Evolutionary conservation across 2,888 invertebrate genomes (phyloP).

Genomic region (Drosophila testacea): DNA sequence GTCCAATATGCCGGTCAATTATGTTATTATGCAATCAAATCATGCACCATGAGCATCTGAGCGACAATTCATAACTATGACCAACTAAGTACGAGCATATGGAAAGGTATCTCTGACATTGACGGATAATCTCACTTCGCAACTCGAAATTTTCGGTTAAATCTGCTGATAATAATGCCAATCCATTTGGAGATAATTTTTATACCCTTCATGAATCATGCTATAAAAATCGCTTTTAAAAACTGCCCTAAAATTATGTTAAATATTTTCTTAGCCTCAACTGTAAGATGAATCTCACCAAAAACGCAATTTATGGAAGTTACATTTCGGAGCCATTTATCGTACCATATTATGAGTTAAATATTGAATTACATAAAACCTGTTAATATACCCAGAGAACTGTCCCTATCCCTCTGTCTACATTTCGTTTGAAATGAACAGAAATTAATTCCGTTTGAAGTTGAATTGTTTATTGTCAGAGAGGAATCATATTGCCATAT

Average conservation of each 20-base stretch:
- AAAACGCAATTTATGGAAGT: too few relatives aligned
- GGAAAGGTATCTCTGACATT: conserved; percentile 30
- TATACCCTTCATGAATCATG: too few relatives aligned
- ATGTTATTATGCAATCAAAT: conserved; percentile 76
- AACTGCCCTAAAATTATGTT: background rate
- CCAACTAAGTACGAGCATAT: background rate
- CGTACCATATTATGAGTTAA: too few relatives aligned
- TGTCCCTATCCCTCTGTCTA: too few relatives aligned
- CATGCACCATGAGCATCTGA: conserved; percentile 41
- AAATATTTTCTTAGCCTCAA: too few relatives aligned
- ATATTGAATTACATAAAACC: too few relatives aligned
- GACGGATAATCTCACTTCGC: conserved; percentile 18
- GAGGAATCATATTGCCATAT: background rate
- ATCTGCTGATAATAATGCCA: background rate
- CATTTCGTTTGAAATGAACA: too few relatives aligned
- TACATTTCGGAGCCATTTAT: too few relatives aligned
- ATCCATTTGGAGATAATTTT: background rate
- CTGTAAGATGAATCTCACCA: too few relatives aligned
- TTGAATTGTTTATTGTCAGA: background rate
- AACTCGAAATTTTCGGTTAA: conserved; percentile 1
- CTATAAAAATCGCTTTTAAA: background rate
- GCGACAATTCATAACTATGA: background rate
- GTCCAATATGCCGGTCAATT: conserved; percentile 77
- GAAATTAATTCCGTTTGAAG: too few relatives aligned
- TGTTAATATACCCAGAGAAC: too few relatives aligned